Percentiles rank a stretch among this genome's conserved stretches.
phyloP scores from a whole-genome alignment of 2,113 vertebrate genomes.

The Megaceryle maxima region DNA sequence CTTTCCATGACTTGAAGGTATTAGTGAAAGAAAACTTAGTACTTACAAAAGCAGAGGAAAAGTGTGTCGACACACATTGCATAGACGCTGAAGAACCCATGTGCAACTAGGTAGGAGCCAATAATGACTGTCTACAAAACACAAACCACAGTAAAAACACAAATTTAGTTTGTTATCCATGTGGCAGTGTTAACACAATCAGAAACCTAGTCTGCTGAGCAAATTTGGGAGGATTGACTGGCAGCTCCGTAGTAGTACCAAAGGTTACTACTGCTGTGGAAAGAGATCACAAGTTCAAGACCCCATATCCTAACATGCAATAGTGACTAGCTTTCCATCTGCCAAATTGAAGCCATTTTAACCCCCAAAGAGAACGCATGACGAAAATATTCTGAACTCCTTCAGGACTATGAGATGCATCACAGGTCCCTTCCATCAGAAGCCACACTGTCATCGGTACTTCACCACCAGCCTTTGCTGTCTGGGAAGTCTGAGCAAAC shows the following conservation, averaged over 20 bases:
- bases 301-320: background rate
- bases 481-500: background rate
- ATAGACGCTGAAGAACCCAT: slow-evolving; percentile 96
- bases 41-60: slow-evolving; percentile 99
- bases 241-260: background rate
- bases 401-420: background rate
- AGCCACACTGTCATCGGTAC: background rate
- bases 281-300: background rate
- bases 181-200: background rate
- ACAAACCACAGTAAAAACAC: background rate
- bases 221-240: background rate
- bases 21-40: background rate
- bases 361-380: background rate
- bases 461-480: background rate
- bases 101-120: slow-evolving; percentile 91
- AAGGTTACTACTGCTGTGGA: background rate
- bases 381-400: background rate
- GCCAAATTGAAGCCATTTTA: background rate
- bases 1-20: background rate
- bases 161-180: background rate
- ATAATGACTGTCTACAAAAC: slow-evolving; percentile 86
- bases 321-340: background rate
- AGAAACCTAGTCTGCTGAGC: background rate
- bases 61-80: slow-evolving; percentile 97
- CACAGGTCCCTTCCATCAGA: background rate